Evolutionary conservation across 2,888 invertebrate species (phyloP).

Genomic region (Leptinotarsa rubiginosa): DNA sequence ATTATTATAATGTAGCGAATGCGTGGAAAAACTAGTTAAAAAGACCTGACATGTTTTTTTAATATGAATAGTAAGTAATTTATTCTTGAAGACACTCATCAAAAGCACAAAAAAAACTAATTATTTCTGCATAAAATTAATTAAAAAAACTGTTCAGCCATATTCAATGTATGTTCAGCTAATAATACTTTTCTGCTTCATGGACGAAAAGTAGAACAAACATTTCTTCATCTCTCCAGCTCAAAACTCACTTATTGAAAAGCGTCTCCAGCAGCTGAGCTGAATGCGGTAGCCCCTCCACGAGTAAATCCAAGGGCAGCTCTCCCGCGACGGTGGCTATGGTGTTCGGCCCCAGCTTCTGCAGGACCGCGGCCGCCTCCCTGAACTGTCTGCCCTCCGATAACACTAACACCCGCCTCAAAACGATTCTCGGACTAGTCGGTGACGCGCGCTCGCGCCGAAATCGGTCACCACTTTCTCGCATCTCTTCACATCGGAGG

Average conservation of each 20-base stretch:
- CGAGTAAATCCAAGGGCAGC: constrained; percentile 85
- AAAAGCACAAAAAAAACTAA: too few relatives aligned
- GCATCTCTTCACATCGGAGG: constrained; percentile 67
- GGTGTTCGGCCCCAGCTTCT: constrained; percentile 83
- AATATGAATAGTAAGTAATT: too few relatives aligned
- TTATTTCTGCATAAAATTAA: too few relatives aligned
- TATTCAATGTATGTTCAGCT: too few relatives aligned
- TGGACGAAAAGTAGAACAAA: too few relatives aligned
- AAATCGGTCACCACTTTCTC: constrained; percentile 79
- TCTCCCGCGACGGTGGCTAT: constrained; percentile 81
- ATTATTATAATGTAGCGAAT: too few relatives aligned
- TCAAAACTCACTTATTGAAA: constrained; percentile 72
- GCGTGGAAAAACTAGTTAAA: too few relatives aligned
- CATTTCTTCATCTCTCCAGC: too few relatives aligned
- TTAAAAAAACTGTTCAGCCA: too few relatives aligned
- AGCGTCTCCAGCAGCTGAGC: constrained; percentile 88
- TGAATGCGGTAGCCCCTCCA: constrained; percentile 91
- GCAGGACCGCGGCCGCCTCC: constrained; percentile 89
- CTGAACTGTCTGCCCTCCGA: constrained; percentile 90
- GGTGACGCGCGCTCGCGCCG: constrained; percentile 73
- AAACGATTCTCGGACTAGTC: constrained; percentile 76
- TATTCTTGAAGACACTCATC: too few relatives aligned
- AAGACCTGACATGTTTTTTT: too few relatives aligned
- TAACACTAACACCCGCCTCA: constrained; percentile 80
- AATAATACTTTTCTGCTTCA: too few relatives aligned